Percentiles rank a stretch among this genome's conserved stretches.
phyloP scores from a whole-genome alignment of 2,888 invertebrate genomes.

The Nipponacmea schrenckii region DNA sequence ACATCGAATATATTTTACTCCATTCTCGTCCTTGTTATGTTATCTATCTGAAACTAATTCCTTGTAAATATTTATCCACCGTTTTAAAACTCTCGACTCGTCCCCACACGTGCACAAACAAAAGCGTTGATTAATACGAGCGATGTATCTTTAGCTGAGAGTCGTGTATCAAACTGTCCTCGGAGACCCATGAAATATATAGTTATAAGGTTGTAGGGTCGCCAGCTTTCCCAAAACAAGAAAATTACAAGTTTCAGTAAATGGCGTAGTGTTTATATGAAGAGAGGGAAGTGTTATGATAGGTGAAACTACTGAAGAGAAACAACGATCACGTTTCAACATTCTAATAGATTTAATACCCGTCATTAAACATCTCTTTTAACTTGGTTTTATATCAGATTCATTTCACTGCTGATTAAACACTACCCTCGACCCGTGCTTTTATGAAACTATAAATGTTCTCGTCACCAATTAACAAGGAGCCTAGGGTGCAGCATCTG shows the following conservation, averaged over 20 bases:
- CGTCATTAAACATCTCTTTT: too few species aligned
- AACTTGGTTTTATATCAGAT: too few species aligned
- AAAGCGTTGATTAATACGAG: background rate
- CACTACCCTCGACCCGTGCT: too few species aligned
- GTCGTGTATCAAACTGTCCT: background rate
- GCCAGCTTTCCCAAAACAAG: background rate
- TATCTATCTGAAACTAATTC: conserved; percentile 14
- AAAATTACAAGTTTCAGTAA: background rate
- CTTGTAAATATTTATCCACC: conserved; percentile 17
- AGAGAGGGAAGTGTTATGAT: background rate
- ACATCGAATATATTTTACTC: conserved; percentile 13
- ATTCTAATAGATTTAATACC: too few species aligned
- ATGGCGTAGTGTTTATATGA: background rate
- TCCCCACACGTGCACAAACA: background rate
- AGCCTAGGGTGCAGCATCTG: too few species aligned
- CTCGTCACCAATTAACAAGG: too few species aligned
- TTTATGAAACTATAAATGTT: too few species aligned
- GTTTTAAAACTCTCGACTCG: background rate
- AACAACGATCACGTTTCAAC: too few species aligned
- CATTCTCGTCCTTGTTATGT: conserved; percentile 10
- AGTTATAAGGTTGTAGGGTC: background rate
- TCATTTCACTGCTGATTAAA: too few species aligned
- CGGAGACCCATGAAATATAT: background rate
- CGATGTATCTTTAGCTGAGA: background rate
- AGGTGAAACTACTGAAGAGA: background rate